Evolutionary conservation across 2,797 vertebrate genomes (phyloP).

Genomic region (Gorsachius magnificus): DNA sequence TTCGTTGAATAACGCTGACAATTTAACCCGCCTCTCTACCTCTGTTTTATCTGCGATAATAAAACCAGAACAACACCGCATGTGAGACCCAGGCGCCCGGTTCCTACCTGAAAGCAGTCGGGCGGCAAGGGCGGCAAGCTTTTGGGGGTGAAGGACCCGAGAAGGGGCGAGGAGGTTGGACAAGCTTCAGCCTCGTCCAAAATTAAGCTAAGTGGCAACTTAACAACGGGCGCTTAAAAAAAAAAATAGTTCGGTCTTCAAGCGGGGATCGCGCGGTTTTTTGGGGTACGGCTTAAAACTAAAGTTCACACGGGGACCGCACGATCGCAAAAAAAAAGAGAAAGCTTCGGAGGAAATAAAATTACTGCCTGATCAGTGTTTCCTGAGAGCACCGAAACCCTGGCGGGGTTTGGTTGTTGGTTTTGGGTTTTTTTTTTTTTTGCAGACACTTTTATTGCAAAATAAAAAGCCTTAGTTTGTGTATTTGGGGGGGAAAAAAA

Average conservation of each 20-base stretch:
- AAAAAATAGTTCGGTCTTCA: not conserved
- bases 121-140: constrained; percentile 28
- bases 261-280: not conserved
- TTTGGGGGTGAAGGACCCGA: not conserved
- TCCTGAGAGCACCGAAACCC: not conserved
- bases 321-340: constrained; percentile 3
- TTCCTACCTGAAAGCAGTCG: constrained; percentile 46
- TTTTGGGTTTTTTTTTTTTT: too few relatives aligned
- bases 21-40: constrained; percentile 12
- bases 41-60: constrained; percentile 25
- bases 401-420: too few relatives aligned
- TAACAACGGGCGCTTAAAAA: not conserved
- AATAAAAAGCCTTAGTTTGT: not conserved
- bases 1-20: constrained; percentile 50
- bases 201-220: not conserved
- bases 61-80: constrained; percentile 2
- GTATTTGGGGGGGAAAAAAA: not conserved
- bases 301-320: constrained; percentile 31
- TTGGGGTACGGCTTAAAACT: not conserved
- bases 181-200: constrained; percentile 44
- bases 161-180: not conserved
- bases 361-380: not conserved
- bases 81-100: not conserved
- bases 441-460: not conserved
- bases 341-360: constrained; percentile 37